Base-by-base conservation (phyloP, 2,113 vertebrate genomes). In the Glareola pratincola region DNA sequence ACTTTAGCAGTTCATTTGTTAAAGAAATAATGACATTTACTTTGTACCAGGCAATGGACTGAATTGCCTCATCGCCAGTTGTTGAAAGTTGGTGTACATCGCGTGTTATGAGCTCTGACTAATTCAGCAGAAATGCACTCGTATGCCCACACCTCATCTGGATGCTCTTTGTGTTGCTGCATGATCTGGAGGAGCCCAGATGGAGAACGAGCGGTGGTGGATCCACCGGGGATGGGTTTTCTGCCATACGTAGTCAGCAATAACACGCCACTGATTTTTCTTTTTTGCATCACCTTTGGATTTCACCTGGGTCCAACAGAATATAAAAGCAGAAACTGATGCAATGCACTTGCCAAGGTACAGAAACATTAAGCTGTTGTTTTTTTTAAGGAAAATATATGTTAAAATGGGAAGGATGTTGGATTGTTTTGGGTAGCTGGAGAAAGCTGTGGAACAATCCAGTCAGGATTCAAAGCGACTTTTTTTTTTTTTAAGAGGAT, bases 111-210 rank as follows among this genome's bases (percentile, higher is more conserved):
- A 16, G 24, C 62, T 91, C 83, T 92, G 77, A 96, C 73, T 96
- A 92, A 91, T 60, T 71, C 93, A 72, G 43, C 74, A 95, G 90
- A 96, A 91, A 95, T 73, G 74, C 77, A 73, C 48, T 90, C 60
- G 19, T 41, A 30, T 37, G 84, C 62, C 77, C 69, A 53, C 74
- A 79, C 78, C 87, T 96, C 81, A 53, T 82, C 60, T 76, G 77
- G 62, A 63, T 87, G 86, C 21, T 91, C 15, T 39, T 90, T 91
- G 57, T 93, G 85, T 56, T 79, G 48, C 69, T 68, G 56, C 1
- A 0, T 43, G 84, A 90, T 56, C 73, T 90, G 74, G 62, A 82
- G 51, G 47, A 53, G 56, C 74, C 43, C 57, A 88, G 71, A 57
- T 1, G 3, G 60, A 89, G 47, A 91, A 50, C 3, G 47, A 77